A percentile compares a stretch with the other conserved stretches of the same genome.
These are phyloP conservation scores for Euphysa ruthae DNA, from an alignment of 30 jellyfish, hydroid and myxozoan genomes.

Conservation along the genomic window DNA sequence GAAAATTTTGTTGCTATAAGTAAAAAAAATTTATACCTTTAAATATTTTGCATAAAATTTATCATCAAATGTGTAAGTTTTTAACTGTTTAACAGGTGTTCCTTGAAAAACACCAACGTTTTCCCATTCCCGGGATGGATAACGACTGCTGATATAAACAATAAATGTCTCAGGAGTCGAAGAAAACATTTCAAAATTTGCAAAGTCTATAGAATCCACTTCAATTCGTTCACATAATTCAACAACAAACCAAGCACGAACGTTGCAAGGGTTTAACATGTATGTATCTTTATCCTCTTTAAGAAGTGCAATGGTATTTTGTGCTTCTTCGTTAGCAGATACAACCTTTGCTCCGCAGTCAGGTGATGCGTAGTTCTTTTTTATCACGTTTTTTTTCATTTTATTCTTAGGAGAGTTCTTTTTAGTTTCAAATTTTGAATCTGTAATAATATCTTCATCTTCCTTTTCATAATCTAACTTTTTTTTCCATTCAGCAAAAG, in stretches of 20 bases:
- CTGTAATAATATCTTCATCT: conserved; percentile 22
- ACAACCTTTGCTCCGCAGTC: conserved; percentile 97
- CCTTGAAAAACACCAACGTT: conserved; percentile 43
- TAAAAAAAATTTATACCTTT: conserved; percentile 43
- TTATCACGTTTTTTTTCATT: conserved; percentile 21
- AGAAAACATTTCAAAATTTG: conserved; percentile 90
- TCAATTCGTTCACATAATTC: conserved; percentile 88
- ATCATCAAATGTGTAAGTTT: conserved; percentile 52
- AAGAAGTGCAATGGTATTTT: conserved; percentile 53
- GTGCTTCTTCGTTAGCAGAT: conserved; percentile 68
- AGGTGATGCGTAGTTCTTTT: conserved; percentile 81
- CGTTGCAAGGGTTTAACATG: conserved; percentile 93
- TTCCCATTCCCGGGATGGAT: conserved; percentile 95
- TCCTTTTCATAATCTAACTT: conserved; percentile 40
- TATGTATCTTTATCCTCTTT: conserved; percentile 86
- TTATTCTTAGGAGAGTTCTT: conserved; percentile 6
- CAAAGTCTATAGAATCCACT: conserved; percentile 76
- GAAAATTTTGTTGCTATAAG: background rate
- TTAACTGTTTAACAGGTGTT: conserved; percentile 43
- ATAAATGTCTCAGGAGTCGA: conserved; percentile 72
- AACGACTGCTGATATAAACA: conserved; percentile 67
- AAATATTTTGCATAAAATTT: conserved; percentile 75
- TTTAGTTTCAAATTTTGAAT: background rate
- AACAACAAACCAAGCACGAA: conserved; percentile 80
- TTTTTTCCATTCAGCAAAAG: conserved; percentile 83